These are phyloP conservation scores for Stomorhina lunata DNA, from an alignment of 2,888 invertebrate species.

Conservation along the genomic window DNA sequence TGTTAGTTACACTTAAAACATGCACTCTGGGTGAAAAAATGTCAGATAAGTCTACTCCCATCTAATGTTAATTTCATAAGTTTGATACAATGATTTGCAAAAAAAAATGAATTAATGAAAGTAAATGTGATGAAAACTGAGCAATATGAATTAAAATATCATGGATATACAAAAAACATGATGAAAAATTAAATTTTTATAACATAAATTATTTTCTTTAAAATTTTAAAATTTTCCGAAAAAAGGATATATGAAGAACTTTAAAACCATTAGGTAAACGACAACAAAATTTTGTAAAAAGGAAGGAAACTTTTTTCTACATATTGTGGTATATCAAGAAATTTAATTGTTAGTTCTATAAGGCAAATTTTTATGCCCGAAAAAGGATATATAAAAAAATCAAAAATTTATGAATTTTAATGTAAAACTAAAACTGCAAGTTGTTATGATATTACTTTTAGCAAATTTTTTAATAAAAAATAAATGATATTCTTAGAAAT, in stretches of 20 bases:
- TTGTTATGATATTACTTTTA: too few relatives aligned
- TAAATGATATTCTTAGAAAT: neutral
- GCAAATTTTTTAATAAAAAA: neutral
- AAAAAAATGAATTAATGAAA: neutral
- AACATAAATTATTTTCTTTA: too few relatives aligned
- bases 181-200: too few relatives aligned
- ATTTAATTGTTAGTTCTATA: neutral
- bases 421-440: too few relatives aligned
- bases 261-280: neutral
- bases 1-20: conserved; percentile 24
- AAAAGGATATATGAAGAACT: conserved; percentile 24
- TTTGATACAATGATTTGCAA: conserved; percentile 50
- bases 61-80: conserved; percentile 43
- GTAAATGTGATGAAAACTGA: neutral
- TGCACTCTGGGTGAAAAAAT: neutral
- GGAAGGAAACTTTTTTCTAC: too few relatives aligned
- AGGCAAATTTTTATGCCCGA: neutral
- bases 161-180: too few relatives aligned
- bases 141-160: neutral
- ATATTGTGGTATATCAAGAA: neutral
- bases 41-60: conserved; percentile 44
- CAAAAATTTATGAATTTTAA: too few relatives aligned
- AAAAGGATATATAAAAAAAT: neutral
- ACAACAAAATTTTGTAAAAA: too few relatives aligned
- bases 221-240: neutral